Evolutionary conservation across 2,888 invertebrate genomes (phyloP).

Genomic region (Lithophane semibrunnea): DNA sequence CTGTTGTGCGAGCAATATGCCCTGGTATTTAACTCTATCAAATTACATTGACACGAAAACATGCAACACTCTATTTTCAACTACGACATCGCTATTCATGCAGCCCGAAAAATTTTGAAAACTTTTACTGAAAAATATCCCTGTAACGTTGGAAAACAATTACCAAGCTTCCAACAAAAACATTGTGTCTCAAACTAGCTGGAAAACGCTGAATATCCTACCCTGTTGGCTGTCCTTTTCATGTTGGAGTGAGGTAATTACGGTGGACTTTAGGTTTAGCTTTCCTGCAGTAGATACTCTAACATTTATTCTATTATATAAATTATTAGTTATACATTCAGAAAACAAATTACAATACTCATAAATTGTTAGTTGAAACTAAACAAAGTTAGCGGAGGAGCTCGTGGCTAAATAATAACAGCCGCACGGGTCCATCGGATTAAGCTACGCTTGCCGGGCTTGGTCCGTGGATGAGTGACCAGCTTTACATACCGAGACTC

Average conservation of each 20-base stretch:
- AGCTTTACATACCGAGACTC: too few relatives aligned
- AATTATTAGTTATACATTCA: not conserved
- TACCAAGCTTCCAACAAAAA: slow-evolving; percentile 33
- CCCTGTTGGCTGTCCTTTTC: slow-evolving; percentile 23
- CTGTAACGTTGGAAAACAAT: slow-evolving; percentile 37
- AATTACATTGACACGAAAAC: not conserved
- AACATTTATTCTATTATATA: too few relatives aligned
- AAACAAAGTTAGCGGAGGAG: too few relatives aligned
- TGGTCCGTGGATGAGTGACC: too few relatives aligned
- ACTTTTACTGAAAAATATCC: slow-evolving; percentile 41
- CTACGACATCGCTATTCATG: slow-evolving; percentile 12
- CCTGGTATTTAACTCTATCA: not conserved
- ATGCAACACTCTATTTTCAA: slow-evolving; percentile 1
- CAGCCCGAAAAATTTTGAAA: slow-evolving; percentile 19
- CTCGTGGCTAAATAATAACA: too few relatives aligned
- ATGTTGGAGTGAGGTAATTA: not conserved
- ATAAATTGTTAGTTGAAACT: not conserved
- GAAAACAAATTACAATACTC: not conserved
- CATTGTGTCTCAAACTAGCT: slow-evolving; percentile 51
- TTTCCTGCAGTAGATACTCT: not conserved
- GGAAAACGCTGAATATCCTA: slow-evolving; percentile 14
- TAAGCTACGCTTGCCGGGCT: too few relatives aligned
- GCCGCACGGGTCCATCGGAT: too few relatives aligned
- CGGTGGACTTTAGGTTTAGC: not conserved
- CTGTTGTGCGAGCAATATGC: too few relatives aligned